A percentile compares a stretch with the other conserved stretches of the same genome.
Conservation (phyloP, 1,140 invertebrate genomes). For the Calephelis nemesis region DNA sequence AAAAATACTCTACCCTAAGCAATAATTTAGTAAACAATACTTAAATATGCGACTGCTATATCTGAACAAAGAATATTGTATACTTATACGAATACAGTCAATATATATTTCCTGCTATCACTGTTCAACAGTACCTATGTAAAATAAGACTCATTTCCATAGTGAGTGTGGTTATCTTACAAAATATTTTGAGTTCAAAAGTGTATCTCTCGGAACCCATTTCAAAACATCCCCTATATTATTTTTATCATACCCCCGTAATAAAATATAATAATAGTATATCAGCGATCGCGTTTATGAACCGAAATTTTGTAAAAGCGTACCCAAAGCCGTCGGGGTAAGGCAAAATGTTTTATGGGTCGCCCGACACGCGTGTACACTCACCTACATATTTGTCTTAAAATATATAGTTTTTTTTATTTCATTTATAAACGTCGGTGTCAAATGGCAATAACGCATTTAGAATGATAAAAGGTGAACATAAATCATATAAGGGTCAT, state of each 20-base stretch:
- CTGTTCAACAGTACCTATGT: neutral
- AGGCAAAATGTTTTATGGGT: conserved; percentile 22
- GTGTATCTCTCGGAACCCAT: conserved; percentile 4
- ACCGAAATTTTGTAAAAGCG: conserved; percentile 22
- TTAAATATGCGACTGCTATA: no score
- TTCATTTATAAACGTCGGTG: no score
- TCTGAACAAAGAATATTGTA: neutral
- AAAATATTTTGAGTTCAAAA: conserved; percentile 8
- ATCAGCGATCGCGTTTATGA: conserved; percentile 4
- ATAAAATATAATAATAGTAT: conserved; percentile 20
- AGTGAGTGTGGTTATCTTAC: neutral
- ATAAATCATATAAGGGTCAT: no score
- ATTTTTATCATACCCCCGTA: conserved; percentile 8
- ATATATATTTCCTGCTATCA: no score
- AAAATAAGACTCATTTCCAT: neutral
- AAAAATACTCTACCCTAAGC: no score
- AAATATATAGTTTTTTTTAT: no score
- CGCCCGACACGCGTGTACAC: conserved; percentile 20
- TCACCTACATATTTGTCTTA: neutral
- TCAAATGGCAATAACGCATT: no score
- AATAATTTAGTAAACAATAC: no score
- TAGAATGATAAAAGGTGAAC: no score
- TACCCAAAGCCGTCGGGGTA: conserved; percentile 5
- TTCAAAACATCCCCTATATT: conserved; percentile 17
- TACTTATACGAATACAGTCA: neutral